These are phyloP conservation scores for Orcinus orca DNA, from an alignment of 2,113 vertebrate genomes.

Conservation along the genomic window DNA sequence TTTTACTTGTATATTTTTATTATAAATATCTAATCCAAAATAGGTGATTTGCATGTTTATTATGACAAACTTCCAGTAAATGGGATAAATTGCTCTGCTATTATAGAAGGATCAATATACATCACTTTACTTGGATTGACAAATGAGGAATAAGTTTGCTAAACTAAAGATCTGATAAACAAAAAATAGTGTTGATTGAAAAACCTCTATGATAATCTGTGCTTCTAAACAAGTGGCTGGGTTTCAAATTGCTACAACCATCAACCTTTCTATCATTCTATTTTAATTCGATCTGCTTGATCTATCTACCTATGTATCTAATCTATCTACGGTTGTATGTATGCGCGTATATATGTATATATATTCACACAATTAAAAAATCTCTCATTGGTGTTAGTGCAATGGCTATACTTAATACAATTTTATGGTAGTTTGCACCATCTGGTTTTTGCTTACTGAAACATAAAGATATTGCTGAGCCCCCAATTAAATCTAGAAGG, in stretches of 20 bases:
- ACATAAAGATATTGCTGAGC: background rate
- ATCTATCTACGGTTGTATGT: background rate
- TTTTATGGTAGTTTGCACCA: background rate
- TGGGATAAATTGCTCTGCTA: background rate
- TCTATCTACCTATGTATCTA: background rate
- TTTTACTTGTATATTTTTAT: background rate
- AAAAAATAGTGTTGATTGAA: background rate
- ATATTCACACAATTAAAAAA: background rate
- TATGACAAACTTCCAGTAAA: background rate
- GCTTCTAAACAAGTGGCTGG: background rate
- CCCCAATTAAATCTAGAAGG: background rate
- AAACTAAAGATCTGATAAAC: background rate
- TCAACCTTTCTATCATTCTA: background rate
- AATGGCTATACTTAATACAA: background rate
- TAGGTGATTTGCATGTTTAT: background rate
- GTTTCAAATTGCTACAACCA: background rate
- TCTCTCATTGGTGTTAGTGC: background rate
- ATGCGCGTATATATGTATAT: background rate
- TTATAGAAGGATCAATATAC: background rate
- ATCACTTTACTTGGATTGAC: background rate
- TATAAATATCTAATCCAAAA: background rate
- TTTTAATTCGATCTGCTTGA: background rate
- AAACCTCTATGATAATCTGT: background rate
- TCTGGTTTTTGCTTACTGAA: background rate
- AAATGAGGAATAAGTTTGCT: background rate